These are phyloP conservation scores for Oxygymnocypris stewartii DNA, from an alignment of 2,113 vertebrate species.

Conservation along the genomic window DNA sequence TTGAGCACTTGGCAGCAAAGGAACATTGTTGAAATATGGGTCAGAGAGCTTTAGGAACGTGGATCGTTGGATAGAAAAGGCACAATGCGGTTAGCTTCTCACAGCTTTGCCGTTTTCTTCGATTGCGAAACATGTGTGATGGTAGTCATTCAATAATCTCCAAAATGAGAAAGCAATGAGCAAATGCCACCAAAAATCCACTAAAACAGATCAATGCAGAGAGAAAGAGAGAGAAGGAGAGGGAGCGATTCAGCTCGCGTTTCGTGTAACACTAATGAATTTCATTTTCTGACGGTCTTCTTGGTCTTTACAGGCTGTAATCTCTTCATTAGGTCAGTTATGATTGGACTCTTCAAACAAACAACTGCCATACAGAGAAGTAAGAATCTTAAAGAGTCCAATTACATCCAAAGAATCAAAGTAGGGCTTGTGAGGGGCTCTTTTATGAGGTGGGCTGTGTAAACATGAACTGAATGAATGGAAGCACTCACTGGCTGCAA, in stretches of 20 bases:
- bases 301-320: not conserved
- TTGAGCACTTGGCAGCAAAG: constrained; percentile 39
- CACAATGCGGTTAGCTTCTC: constrained; percentile 5
- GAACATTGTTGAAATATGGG: constrained; percentile 39
- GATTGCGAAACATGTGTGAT: constrained; percentile 31
- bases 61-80: constrained; percentile 12
- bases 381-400: not conserved
- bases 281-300: constrained; percentile 4
- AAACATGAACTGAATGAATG: constrained; percentile 54
- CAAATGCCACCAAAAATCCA: constrained; percentile 51
- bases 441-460: constrained; percentile 47
- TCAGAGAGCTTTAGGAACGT: not conserved
- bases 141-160: constrained; percentile 43
- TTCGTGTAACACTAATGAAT: constrained; percentile 8
- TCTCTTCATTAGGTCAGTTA: constrained; percentile 36
- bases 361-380: constrained; percentile 13
- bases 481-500: constrained; percentile 30
- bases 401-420: constrained; percentile 8
- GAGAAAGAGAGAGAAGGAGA: not conserved
- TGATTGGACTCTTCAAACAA: constrained; percentile 22
- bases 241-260: not conserved
- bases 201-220: constrained; percentile 42
- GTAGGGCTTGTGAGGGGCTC: constrained; percentile 35
- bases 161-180: constrained; percentile 39
- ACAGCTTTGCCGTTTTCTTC: constrained; percentile 32